phyloP scores from a whole-genome alignment of 2,797 vertebrate genomes.

The Mormyrus hasselquistii region DNA sequence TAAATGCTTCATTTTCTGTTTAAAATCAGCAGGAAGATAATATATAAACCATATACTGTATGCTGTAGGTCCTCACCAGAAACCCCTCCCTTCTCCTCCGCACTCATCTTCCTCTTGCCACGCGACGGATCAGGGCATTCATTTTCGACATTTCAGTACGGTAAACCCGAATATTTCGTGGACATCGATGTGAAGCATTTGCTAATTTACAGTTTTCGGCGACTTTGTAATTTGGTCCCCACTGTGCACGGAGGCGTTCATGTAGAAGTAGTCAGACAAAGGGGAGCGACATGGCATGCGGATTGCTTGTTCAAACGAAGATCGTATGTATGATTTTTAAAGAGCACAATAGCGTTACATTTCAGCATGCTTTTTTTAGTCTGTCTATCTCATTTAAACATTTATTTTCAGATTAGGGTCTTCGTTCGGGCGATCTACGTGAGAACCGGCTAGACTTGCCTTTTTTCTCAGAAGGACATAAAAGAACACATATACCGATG shows the following conservation, averaged over 20 bases:
- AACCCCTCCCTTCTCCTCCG: constrained; percentile 17
- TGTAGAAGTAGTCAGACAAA: constrained; percentile 15
- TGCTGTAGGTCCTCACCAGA: neutral
- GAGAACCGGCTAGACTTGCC: neutral
- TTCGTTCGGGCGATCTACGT: neutral
- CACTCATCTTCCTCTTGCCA: neutral
- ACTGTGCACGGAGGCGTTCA: neutral
- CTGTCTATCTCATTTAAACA: neutral
- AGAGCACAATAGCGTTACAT: neutral
- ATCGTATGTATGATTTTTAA: neutral
- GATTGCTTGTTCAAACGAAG: neutral
- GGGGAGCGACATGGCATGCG: constrained; percentile 1
- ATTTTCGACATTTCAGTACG: neutral
- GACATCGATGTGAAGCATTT: neutral
- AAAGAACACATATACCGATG: neutral
- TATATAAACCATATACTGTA: neutral
- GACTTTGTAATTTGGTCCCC: neutral
- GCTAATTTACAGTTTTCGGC: neutral
- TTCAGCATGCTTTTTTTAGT: neutral
- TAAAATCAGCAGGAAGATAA: neutral
- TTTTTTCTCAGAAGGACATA: neutral
- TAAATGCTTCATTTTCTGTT: neutral
- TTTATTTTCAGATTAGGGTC: neutral
- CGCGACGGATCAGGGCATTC: neutral
- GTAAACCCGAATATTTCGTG: neutral